Evolutionary conservation across 2,888 invertebrate genomes (phyloP).

Genomic region (Nephrocerus scutellatus): DNA sequence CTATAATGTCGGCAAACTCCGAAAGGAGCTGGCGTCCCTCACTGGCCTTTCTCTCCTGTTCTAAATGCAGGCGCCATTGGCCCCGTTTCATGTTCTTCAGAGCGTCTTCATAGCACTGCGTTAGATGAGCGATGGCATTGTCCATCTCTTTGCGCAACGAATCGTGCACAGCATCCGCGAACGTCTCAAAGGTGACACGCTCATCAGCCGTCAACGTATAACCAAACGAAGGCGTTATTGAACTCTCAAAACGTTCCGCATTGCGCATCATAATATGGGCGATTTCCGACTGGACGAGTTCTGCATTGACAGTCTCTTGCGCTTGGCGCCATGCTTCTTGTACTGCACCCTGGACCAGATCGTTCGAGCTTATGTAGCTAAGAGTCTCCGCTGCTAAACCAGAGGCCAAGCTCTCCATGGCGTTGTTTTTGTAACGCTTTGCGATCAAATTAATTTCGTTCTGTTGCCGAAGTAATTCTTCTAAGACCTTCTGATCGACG

Average conservation of each 20-base stretch:
- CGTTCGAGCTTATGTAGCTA: conserved; percentile 51
- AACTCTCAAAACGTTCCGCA: conserved; percentile 61
- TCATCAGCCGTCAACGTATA: conserved; percentile 62
- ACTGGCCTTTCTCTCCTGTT: conserved; percentile 48
- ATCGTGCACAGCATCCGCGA: conserved; percentile 68
- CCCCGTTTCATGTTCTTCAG: conserved; percentile 53
- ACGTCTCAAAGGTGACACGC: conserved; percentile 63
- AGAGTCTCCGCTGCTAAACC: conserved; percentile 64
- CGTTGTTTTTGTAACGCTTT: conserved; percentile 60
- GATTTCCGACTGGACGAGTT: conserved; percentile 70
- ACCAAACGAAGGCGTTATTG: conserved; percentile 52
- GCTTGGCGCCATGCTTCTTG: conserved; percentile 71
- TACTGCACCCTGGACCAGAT: conserved; percentile 60
- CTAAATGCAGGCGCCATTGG: conserved; percentile 48
- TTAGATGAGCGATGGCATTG: conserved; percentile 60
- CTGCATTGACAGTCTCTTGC: conserved; percentile 65
- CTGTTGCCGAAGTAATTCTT: conserved; percentile 51
- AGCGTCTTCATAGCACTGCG: conserved; percentile 59
- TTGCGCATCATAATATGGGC: conserved; percentile 65
- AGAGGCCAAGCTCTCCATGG: conserved; percentile 62
- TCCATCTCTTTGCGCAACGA: conserved; percentile 67
- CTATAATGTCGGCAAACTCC: conserved; percentile 64
- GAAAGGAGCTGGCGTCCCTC: conserved; percentile 52
- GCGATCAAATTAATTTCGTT: conserved; percentile 57
- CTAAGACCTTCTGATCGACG: conserved; percentile 45